Evolutionary conservation across 2,113 vertebrate genomes (phyloP).

Genomic region (Alaudala cheleensis): DNA sequence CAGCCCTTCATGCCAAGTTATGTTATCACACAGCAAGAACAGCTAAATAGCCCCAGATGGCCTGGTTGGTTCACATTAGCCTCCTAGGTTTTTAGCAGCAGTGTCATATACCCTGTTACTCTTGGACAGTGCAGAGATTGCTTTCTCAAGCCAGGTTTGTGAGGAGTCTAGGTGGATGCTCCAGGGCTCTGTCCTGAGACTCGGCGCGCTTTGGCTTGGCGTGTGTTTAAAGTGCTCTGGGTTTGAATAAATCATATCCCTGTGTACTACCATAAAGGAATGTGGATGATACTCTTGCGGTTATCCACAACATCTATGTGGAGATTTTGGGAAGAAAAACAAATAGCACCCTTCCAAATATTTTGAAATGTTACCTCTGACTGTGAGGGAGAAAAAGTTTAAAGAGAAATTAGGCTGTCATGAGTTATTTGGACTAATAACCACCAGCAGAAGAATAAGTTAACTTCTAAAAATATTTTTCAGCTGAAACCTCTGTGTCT

Average conservation of each 20-base stretch:
- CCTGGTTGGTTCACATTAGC: not conserved
- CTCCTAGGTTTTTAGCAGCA: not conserved
- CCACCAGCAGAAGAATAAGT: not conserved
- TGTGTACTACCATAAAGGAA: slow-evolving; percentile 20
- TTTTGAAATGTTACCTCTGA: slow-evolving; percentile 51
- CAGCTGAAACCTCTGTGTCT: not conserved
- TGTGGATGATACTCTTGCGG: not conserved
- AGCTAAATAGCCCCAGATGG: slow-evolving; percentile 53
- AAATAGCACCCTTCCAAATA: slow-evolving; percentile 33
- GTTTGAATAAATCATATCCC: slow-evolving; percentile 12
- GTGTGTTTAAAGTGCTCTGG: not conserved
- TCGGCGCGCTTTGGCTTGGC: not conserved
- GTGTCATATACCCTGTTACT: not conserved
- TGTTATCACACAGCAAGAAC: slow-evolving; percentile 20
- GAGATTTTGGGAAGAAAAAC: slow-evolving; percentile 55
- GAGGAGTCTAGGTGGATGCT: not conserved
- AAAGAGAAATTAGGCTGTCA: slow-evolving; percentile 33
- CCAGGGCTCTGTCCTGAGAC: not conserved
- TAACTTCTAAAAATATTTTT: slow-evolving; percentile 33
- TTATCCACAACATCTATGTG: slow-evolving; percentile 38
- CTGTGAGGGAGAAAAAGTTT: slow-evolving; percentile 18
- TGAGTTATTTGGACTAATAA: slow-evolving; percentile 24
- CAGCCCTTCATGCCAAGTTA: not conserved
- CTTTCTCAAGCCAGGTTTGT: not conserved
- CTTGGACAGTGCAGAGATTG: not conserved